A percentile compares a stretch with the other conserved stretches of the same genome.
Conservation (phyloP, 1,140 invertebrate species). For the Drosophila kikkawai region DNA sequence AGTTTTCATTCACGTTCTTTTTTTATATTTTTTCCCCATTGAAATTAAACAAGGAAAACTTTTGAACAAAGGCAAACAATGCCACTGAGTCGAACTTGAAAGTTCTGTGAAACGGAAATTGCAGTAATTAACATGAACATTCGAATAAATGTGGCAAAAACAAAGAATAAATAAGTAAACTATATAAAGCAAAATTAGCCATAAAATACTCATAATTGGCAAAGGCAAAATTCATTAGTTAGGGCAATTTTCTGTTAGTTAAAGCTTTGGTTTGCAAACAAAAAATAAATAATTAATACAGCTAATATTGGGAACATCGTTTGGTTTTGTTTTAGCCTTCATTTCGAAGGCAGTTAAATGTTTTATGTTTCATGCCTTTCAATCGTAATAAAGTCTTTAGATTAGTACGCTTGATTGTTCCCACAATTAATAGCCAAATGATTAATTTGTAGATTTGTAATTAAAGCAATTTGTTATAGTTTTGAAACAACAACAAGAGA, state of each 20-base stretch:
- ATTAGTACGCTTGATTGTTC: constrained; percentile 4
- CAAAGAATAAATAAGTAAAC: constrained; percentile 24
- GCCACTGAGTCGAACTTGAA: constrained; percentile 45
- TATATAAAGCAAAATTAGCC: constrained; percentile 14
- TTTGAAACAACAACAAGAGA: not conserved
- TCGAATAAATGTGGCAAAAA: constrained; percentile 48
- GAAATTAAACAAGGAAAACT: constrained; percentile 42
- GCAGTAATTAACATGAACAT: constrained; percentile 62
- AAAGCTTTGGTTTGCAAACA: not conserved
- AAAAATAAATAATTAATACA: constrained; percentile 27
- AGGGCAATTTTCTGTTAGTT: constrained; percentile 24
- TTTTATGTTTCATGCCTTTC: not conserved
- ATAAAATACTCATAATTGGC: constrained; percentile 53
- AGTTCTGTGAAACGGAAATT: constrained; percentile 62
- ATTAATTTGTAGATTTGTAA: constrained; percentile 11
- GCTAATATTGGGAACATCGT: constrained; percentile 30
- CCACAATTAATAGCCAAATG: constrained; percentile 18
- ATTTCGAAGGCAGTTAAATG: constrained; percentile 14
- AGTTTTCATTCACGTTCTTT: constrained; percentile 52
- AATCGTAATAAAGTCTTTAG: not conserved
- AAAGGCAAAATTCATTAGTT: constrained; percentile 25
- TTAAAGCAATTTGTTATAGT: not conserved
- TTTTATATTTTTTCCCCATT: constrained; percentile 6
- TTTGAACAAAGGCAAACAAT: constrained; percentile 39
- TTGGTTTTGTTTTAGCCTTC: constrained; percentile 38